A percentile compares a stretch with the other conserved stretches of the same genome.
These are phyloP conservation scores for Argentina silus DNA, from an alignment of 2,797 vertebrate species.

Conservation along the genomic window DNA sequence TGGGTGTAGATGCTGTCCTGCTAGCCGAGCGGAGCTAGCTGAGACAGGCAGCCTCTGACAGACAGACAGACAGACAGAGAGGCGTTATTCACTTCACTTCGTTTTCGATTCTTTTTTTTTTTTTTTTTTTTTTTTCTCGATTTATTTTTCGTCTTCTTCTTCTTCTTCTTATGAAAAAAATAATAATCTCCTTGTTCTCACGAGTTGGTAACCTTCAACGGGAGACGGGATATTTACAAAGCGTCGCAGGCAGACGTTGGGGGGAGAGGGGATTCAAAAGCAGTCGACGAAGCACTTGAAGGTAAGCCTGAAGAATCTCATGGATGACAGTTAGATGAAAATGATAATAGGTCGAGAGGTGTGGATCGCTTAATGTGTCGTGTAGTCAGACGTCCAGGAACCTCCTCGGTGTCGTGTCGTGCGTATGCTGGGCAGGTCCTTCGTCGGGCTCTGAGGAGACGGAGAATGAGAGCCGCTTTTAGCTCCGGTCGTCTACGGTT, in stretches of 20 bases:
- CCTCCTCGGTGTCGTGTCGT: constrained; percentile 43
- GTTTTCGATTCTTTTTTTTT: constrained; percentile 34
- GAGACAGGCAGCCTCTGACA: too few relatives aligned
- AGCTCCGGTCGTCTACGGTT: constrained; percentile 39
- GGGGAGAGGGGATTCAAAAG: constrained; percentile 79
- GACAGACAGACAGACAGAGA: too few relatives aligned
- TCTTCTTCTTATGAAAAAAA: constrained; percentile 44
- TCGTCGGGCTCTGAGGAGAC: constrained; percentile 39
- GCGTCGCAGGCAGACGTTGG: constrained; percentile 71
- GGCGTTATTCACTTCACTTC: constrained; percentile 42
- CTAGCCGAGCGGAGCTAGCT: too few relatives aligned
- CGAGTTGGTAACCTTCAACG: constrained; percentile 61
- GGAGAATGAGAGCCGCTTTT: constrained; percentile 57
- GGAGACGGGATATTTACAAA: constrained; percentile 70
- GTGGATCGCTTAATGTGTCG: constrained; percentile 29
- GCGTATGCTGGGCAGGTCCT: constrained; percentile 5
- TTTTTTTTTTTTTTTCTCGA: constrained; percentile 13
- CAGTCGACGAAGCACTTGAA: constrained; percentile 92
- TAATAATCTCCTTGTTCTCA: constrained; percentile 19
- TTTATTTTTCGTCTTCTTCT: constrained; percentile 48
- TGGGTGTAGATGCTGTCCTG: constrained; percentile 26
- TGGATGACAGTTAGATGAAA: constrained; percentile 80
- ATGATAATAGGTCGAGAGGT: constrained; percentile 63
- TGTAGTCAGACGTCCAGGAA: constrained; percentile 55
- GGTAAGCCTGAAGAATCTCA: constrained; percentile 91